Evolutionary conservation across 2,797 vertebrate species (phyloP), one percentile per base, ranked within the genome.

Genomic region (Xenopus petersii): DNA sequence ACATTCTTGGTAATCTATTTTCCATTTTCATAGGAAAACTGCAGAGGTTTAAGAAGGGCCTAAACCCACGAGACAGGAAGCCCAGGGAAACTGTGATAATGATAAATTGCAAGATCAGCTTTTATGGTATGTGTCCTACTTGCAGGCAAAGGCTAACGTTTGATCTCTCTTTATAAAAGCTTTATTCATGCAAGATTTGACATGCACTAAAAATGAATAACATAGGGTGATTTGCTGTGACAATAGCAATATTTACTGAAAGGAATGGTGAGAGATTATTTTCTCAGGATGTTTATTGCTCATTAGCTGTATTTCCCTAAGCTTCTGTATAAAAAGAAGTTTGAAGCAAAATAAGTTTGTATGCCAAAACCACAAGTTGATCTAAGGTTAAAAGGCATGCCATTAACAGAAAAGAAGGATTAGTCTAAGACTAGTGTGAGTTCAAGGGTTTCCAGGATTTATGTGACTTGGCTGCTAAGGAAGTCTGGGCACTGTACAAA

Each of bases 281-380:
- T 60, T 75, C 65, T 83, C 78, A 81, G 84, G 79, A 75, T 84
- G 55, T 55, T 74, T 82, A 74, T 4, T 82, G 0, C 10, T 60
- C 76, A 78, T 85, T 76, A 15, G 54, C 48, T 87, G 84, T 84
- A 83, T 83, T 81, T 83, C 84, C 13, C 51, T 75, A 58, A 69
- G 70, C 66, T 0, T 0, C 36, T 71, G 71, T 70, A 75, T 73
- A 68, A 83, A 76, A 79, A 79, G 75, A 30, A 30, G n/a, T 56
- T 24, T 30, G 2, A 5, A n/a, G 9, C 26, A 60, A 49, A 72
- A 48, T 4, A 42, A 42, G 21, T 21, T 21, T 21, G 48, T 11
- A 16, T 74, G 71, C 24, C 81, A 81, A 64, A 79, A 55, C 33
- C 77, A 70, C 55, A 80, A 15, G 2, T 10, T 80, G 55, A 66